Conservation (phyloP, 2,888 invertebrate species). For the Geophilus truncorum region DNA sequence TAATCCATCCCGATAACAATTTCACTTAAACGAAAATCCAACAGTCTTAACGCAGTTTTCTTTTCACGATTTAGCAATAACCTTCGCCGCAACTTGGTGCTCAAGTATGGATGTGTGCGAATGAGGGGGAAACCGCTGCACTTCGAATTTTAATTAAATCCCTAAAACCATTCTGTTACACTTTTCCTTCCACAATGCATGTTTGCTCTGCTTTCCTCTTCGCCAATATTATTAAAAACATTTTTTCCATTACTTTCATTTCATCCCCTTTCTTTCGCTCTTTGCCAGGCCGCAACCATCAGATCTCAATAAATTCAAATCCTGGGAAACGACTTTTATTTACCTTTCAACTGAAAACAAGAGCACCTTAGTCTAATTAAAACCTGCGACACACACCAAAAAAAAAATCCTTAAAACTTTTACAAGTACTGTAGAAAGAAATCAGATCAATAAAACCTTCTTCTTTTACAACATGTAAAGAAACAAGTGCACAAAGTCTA, state of each 20-base stretch:
- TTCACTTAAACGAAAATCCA: not conserved
- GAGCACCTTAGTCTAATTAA: not conserved
- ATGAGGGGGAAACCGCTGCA: not conserved
- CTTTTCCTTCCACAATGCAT: not conserved
- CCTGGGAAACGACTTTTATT: too few species aligned
- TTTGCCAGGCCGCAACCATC: not conserved
- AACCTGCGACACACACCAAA: too few species aligned
- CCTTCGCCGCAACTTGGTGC: not conserved
- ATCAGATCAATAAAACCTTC: not conserved
- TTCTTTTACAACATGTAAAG: not conserved
- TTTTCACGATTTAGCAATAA: not conserved
- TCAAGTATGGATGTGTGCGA: not conserved
- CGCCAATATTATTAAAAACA: not conserved
- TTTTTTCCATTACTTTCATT: not conserved
- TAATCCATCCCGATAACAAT: not conserved
- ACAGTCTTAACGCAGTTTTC: not conserved
- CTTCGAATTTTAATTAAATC: slow-evolving; percentile 20
- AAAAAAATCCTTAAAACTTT: not conserved
- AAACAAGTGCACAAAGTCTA: not conserved
- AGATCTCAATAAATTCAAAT: too few species aligned
- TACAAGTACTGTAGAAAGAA: too few species aligned
- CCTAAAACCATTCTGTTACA: not conserved
- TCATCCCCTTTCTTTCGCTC: too few species aligned
- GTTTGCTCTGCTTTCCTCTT: not conserved
- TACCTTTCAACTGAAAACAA: too few species aligned